Conservation (phyloP, 1,140 invertebrate species). For the Steinernema feltiae region DNA sequence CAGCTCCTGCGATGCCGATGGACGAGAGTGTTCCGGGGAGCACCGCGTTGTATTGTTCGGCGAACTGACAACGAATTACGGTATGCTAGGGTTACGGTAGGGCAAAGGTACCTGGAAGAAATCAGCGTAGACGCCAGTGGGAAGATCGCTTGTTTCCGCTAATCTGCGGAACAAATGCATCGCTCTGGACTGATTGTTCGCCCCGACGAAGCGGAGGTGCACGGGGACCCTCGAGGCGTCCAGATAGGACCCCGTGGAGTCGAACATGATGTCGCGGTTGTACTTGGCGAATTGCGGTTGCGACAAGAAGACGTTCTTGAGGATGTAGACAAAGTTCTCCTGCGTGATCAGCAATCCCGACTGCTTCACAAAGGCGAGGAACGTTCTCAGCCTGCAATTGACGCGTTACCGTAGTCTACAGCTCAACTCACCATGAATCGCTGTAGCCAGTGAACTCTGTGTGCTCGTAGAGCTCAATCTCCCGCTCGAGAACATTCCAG, state of each 20-base stretch:
- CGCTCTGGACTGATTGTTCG: constrained; percentile 49
- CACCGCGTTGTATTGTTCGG: constrained; percentile 56
- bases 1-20: constrained; percentile 78
- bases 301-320: constrained; percentile 45
- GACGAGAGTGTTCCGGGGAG: constrained; percentile 72
- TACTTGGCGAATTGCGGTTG: constrained; percentile 52
- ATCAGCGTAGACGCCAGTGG: constrained; percentile 84
- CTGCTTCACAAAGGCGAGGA: constrained; percentile 70
- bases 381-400: constrained; percentile 77
- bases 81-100: not conserved
- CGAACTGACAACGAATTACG: constrained; percentile 41
- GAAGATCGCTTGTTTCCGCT: constrained; percentile 72
- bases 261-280: constrained; percentile 44
- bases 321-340: constrained; percentile 48
- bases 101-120: constrained; percentile 71
- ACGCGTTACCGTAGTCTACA: constrained; percentile 77
- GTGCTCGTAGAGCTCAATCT: constrained; percentile 52
- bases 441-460: constrained; percentile 66
- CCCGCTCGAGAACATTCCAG: constrained; percentile 50
- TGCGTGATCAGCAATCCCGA: constrained; percentile 67
- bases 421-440: constrained; percentile 74
- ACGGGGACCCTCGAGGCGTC: constrained; percentile 49
- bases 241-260: constrained; percentile 19
- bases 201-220: constrained; percentile 51
- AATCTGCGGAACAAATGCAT: constrained; percentile 61